Conservation (phyloP, 2,797 vertebrate species). For the Protonibea diacanthus region DNA sequence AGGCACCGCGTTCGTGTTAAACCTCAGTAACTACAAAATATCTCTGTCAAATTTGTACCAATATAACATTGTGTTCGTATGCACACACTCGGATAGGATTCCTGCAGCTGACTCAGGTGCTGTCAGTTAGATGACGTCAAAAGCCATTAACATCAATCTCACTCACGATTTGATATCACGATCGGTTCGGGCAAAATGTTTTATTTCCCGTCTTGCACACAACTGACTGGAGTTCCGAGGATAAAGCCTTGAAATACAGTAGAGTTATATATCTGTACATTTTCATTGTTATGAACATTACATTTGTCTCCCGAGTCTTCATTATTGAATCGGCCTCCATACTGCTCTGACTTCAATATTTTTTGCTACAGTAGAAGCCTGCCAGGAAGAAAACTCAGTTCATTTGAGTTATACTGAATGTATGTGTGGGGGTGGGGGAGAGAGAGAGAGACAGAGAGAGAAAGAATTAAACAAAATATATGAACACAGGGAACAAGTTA, state of each 20-base stretch:
- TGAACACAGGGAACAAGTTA: slow-evolving; percentile 19
- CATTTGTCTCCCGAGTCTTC: slow-evolving; percentile 61
- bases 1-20: background rate
- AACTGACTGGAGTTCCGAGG: slow-evolving; percentile 37
- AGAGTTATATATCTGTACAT: slow-evolving; percentile 38
- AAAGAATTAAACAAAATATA: slow-evolving; percentile 32
- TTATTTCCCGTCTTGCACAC: slow-evolving; percentile 51
- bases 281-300: slow-evolving; percentile 57
- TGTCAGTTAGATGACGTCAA: slow-evolving; percentile 46
- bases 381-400: slow-evolving; percentile 43
- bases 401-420: slow-evolving; percentile 31
- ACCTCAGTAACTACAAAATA: background rate
- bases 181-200: slow-evolving; percentile 56
- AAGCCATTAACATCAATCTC: slow-evolving; percentile 45
- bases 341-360: slow-evolving; percentile 43
- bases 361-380: slow-evolving; percentile 29
- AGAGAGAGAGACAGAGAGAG: background rate
- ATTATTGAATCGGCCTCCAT: slow-evolving; percentile 56
- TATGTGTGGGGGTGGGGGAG: background rate
- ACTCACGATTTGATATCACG: slow-evolving; percentile 24
- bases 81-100: background rate
- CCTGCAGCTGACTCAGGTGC: slow-evolving; percentile 10
- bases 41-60: background rate
- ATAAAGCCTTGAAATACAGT: slow-evolving; percentile 40
- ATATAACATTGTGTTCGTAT: background rate